These are phyloP conservation scores for Heteronetta atricapilla DNA, from an alignment of 2,113 vertebrate species.

Conservation along the genomic window DNA sequence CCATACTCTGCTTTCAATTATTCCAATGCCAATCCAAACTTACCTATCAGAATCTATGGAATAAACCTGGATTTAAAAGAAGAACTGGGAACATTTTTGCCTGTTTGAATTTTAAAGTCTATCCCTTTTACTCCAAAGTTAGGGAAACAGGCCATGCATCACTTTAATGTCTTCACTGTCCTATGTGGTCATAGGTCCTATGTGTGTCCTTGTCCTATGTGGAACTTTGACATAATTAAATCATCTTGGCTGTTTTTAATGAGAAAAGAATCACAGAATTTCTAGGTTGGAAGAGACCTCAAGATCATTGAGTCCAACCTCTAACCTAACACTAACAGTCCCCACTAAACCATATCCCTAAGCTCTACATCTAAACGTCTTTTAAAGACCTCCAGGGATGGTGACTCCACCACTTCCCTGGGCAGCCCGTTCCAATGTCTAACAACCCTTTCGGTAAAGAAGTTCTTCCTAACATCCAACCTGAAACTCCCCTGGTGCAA, in stretches of 20 bases:
- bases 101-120: neutral
- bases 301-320: too few relatives aligned
- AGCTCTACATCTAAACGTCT: too few relatives aligned
- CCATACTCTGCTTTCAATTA: neutral
- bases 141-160: neutral
- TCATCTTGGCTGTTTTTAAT: slow-evolving; percentile 2
- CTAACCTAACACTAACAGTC: too few relatives aligned
- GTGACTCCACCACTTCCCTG: too few relatives aligned
- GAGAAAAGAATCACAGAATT: too few relatives aligned
- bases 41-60: neutral
- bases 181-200: neutral
- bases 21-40: neutral
- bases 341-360: too few relatives aligned
- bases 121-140: neutral
- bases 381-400: too few relatives aligned
- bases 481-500: too few relatives aligned
- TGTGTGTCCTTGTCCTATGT: neutral
- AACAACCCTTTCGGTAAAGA: too few relatives aligned
- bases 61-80: neutral
- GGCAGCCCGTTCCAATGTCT: too few relatives aligned
- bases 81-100: neutral
- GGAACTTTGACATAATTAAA: slow-evolving; percentile 9
- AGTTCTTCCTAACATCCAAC: too few relatives aligned
- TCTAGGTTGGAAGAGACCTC: too few relatives aligned
- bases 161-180: slow-evolving; percentile 2